phyloP scores from a whole-genome alignment of 2,797 vertebrate genomes.

The Sylvia borin region DNA sequence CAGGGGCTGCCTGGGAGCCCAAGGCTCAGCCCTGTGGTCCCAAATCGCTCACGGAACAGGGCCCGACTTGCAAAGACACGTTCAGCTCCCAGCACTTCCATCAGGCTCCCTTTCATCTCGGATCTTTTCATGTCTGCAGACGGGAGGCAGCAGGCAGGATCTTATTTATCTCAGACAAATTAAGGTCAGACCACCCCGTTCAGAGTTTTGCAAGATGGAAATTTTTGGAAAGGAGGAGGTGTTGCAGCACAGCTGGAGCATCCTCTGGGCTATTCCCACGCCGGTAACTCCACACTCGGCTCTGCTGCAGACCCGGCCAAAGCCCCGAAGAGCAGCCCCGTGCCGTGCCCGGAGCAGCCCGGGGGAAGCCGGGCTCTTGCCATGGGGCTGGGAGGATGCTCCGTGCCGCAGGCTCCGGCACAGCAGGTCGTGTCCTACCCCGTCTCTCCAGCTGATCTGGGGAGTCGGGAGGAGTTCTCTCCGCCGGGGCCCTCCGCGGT shows the following conservation, averaged over 20 bases:
- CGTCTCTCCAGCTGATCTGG: not conserved
- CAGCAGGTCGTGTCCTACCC: not conserved
- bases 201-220: not conserved
- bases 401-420: accelerated
- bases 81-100: not conserved
- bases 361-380: accelerated
- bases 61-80: accelerated
- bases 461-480: not conserved
- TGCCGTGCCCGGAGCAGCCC: accelerated
- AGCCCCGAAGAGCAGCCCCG: not conserved
- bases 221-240: not conserved
- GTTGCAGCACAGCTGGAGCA: not conserved
- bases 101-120: not conserved
- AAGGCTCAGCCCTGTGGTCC: not conserved
- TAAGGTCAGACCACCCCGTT: constrained; percentile 26
- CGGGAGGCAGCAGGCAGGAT: not conserved
- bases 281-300: accelerated
- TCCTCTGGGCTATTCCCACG: not conserved
- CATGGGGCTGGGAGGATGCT: not conserved
- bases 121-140: not conserved
- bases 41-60: accelerated
- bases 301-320: not conserved
- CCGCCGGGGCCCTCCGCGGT: not conserved
- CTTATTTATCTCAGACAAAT: not conserved
- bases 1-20: not conserved